Evolutionary conservation across 1,140 invertebrate genomes (phyloP), one percentile per base, ranked within the genome.

Genomic region (Mycetomoellerius zeteki): DNA sequence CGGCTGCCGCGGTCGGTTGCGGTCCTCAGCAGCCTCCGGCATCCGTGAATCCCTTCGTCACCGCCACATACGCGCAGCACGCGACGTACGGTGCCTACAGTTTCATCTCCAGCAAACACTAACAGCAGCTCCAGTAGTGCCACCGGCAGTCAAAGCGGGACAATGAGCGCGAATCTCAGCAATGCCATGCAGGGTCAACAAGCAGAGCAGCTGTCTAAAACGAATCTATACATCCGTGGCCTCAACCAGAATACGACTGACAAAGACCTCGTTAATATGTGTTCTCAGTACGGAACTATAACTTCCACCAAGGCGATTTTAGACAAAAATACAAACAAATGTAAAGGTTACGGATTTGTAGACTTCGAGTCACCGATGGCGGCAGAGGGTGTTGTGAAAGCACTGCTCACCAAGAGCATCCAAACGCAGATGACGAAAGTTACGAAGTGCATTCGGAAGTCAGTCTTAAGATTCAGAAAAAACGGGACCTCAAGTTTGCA

Each of bases 381-480:
- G 93, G 99, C 99, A 91, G 98, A 99, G 96, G 97, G 97, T 92
- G 99, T 99, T 93, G 98, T 99, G 92, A 99, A 99, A 96, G 98
- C 98, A 95, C 97, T 99, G 95, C 98, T 98, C 96, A 97, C 97
- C 94, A 98, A 98, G 96, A 98, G 98, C 96, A 98, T 99, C 95
- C 99, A 99, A 97, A 99, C 99, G 95, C 99, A 99, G 97, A 99
- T 99, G 99, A 99, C 99, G 96, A 99, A 99, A 98, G 99, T 90
- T 85, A 86, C 65, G 56, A 87, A 78, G 77, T 87, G 76, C 87
- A 86, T 89, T 71, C 85, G 33, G 81, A 67, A 88, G 62, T 65
- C 81, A 10, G 80, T 12, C 62, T 64, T 88, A 88, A 75, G 73
- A 86, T 86, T 90, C 88, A 85, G 82, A 64, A 24, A 54, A 21